Evolutionary conservation across 2,113 vertebrate genomes (phyloP).

Genomic region (Anolis sagrei): DNA sequence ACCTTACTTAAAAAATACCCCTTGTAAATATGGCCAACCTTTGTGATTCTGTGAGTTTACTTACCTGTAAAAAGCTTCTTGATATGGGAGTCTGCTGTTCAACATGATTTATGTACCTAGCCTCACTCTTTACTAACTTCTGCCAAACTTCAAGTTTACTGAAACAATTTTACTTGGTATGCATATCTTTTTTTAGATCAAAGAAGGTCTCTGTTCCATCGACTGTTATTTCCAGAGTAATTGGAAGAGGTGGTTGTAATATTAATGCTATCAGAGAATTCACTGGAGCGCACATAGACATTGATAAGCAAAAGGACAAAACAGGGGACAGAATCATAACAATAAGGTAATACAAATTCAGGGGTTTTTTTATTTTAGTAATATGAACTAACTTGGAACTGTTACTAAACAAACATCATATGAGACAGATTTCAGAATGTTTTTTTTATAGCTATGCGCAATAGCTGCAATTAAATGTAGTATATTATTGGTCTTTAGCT

Average conservation of each 20-base stretch:
- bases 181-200: constrained; percentile 78
- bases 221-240: constrained; percentile 97
- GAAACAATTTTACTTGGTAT: neutral
- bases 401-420: neutral
- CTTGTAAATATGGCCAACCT: too few species aligned
- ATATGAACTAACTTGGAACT: neutral
- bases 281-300: constrained; percentile 97
- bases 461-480: neutral
- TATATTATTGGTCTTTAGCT: neutral
- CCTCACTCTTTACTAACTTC: rapidly evolving
- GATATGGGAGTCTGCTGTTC: neutral
- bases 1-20: too few species aligned
- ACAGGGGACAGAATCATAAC: constrained; percentile 99
- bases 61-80: neutral
- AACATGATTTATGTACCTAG: neutral
- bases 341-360: constrained; percentile 83
- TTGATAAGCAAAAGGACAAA: constrained; percentile 99
- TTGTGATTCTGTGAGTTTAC: neutral
- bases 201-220: constrained; percentile 99
- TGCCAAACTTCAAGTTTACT: rapidly evolving
- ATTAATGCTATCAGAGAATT: constrained; percentile 98
- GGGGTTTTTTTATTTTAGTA: neutral
- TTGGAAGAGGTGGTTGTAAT: constrained; percentile 97
- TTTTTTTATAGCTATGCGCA: neutral
- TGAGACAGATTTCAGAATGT: neutral